Evolutionary conservation across 2,113 vertebrate species (phyloP), one percentile per base, ranked within the genome.

Genomic region (Cynoglossus semilaevis): DNA sequence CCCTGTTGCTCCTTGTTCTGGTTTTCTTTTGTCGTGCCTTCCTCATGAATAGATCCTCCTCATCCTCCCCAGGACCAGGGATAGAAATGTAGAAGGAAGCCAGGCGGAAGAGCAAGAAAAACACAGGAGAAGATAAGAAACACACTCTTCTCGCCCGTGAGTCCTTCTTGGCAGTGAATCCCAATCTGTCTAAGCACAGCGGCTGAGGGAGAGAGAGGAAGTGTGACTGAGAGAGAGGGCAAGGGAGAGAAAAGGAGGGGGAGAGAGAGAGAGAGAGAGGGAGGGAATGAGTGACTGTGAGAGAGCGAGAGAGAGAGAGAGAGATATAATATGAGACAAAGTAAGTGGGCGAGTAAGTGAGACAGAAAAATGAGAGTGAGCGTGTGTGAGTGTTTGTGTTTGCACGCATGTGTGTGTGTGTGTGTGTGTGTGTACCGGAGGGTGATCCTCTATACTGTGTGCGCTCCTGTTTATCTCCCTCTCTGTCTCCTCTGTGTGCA

Each of bases 111-210:
- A 45, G 75, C 75, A 42, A 22, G 70, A 72, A 81, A 81, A 62
- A 83, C 65, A 64, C 51, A 44, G 53, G 67, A 70, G 71, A 61
- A 78, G 76, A 81, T 76, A 67, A 75, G 67, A 77, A 79, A 56
- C 70, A 72, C 77, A 72, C 76, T 85, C 82, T 78, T 63, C 67
- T 68, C 70, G 58, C 77, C 72, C 77, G 44, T 67, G 71, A 88
- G 77, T 86, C 82, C 65, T 77, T 71, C 65, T 76, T 57, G 74
- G 80, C 80, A 72, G 81, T 72, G 80, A 85, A 74, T 88, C 84
- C 74, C 72, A 71, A 86, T 78, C 76, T 61, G 84, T 77, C 78
- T 71, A 74, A 81, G 81, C 75, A 22, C 80, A 67, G 74, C 67
- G 44, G 75, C 74, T 74, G 72, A 53, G 70, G 38, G 81, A 37